phyloP scores from a whole-genome alignment of 1,140 invertebrate species.

The Drosophila watanabei region DNA sequence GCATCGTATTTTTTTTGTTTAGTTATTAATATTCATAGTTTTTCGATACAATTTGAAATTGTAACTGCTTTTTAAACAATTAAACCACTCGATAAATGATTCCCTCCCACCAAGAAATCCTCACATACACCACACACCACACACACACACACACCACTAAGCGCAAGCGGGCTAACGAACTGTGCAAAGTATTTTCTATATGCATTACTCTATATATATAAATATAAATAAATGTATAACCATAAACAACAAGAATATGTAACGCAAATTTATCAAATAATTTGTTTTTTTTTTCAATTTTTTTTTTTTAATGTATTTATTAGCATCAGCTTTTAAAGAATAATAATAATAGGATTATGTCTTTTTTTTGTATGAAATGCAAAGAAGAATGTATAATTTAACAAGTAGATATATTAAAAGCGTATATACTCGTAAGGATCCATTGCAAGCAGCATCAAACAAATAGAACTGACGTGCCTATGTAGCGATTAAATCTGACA shows the following conservation, averaged over 20 bases:
- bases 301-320: conserved; percentile 35
- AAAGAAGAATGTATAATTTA: conserved; percentile 38
- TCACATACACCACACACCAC: conserved; percentile 10
- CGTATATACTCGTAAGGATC: conserved; percentile 48
- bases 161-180: conserved; percentile 43
- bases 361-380: conserved; percentile 54
- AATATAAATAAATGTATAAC: conserved; percentile 18
- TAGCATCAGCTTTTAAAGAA: conserved; percentile 33
- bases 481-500: conserved; percentile 77
- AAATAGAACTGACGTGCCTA: conserved; percentile 82
- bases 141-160: conserved; percentile 28
- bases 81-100: conserved; percentile 40
- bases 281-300: conserved; percentile 17
- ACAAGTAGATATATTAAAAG: conserved; percentile 25
- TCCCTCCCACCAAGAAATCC: conserved; percentile 14
- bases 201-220: conserved; percentile 31
- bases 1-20: conserved; percentile 36
- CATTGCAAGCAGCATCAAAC: conserved; percentile 63
- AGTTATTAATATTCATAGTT: conserved; percentile 38
- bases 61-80: conserved; percentile 46
- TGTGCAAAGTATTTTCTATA: conserved; percentile 68
- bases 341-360: conserved; percentile 1
- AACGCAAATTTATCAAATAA: conserved; percentile 22
- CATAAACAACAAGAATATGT: conserved; percentile 24
- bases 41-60: conserved; percentile 67